Percentiles rank a stretch among this genome's conserved stretches.
These are phyloP conservation scores for Cephalopterus ornatus DNA, from an alignment of 2,113 vertebrate genomes.

Conservation along the genomic window DNA sequence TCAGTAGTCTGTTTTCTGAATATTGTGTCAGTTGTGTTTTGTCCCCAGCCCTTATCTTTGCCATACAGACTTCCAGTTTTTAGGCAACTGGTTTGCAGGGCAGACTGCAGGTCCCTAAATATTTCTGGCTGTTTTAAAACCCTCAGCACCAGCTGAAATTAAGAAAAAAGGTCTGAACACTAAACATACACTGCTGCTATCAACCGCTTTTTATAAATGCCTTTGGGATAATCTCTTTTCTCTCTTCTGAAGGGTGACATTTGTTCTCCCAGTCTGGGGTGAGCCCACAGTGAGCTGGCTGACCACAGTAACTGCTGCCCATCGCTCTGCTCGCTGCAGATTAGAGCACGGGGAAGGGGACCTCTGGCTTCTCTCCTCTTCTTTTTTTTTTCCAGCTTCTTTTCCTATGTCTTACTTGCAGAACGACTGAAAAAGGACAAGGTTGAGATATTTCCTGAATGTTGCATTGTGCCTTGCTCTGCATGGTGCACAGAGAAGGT, in stretches of 20 bases:
- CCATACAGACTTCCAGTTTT: neutral
- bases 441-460: neutral
- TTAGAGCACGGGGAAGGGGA: neutral
- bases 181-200: neutral
- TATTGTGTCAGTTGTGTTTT: neutral
- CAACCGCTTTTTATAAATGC: neutral
- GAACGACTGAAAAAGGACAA: neutral
- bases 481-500: neutral
- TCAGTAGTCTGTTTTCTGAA: neutral
- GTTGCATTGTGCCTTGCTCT: neutral
- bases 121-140: neutral
- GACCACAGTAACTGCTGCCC: conserved; percentile 16
- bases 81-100: neutral
- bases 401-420: neutral
- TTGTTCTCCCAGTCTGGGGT: neutral
- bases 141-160: neutral
- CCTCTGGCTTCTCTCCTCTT: neutral
- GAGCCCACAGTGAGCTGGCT: conserved; percentile 15
- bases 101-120: neutral
- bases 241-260: neutral
- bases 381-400: too few species aligned
- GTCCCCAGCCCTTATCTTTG: conserved; percentile 16
- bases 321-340: neutral
- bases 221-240: neutral
- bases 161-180: neutral